phyloP scores from a whole-genome alignment of 1,140 invertebrate species.

The Daktulosphaira vitifoliae region DNA sequence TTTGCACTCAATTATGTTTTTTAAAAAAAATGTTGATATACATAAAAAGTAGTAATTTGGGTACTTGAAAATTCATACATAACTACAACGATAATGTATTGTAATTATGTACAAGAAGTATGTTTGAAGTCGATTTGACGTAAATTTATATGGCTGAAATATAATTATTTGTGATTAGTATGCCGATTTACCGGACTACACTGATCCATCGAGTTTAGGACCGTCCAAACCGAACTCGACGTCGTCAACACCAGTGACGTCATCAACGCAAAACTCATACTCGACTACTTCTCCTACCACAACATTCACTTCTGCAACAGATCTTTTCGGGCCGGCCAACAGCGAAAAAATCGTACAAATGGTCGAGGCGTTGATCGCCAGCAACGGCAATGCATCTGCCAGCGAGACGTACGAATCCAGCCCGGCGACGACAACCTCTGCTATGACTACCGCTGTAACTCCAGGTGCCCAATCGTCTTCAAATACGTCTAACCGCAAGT shows the following conservation, averaged over 20 bases:
- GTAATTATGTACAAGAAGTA: no score
- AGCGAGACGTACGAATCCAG: background rate
- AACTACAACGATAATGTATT: no score
- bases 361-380: slow-evolving; percentile 26
- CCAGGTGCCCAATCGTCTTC: background rate
- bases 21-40: no score
- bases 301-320: background rate
- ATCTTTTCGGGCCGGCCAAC: background rate
- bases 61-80: no score
- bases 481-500: slow-evolving; percentile 32
- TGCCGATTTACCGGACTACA: slow-evolving; percentile 44
- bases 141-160: no score
- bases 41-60: no score
- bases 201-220: slow-evolving; percentile 46
- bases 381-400: slow-evolving; percentile 12
- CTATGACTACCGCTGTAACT: background rate
- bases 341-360: slow-evolving; percentile 24
- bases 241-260: background rate
- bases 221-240: slow-evolving; percentile 38
- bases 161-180: slow-evolving; percentile 42
- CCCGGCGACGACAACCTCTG: background rate
- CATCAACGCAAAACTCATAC: background rate
- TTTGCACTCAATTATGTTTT: no score
- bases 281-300: background rate
- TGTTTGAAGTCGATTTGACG: no score